Conservation (phyloP, 1,140 invertebrate species). For the fruit fly (Drosophila melanogaster) region Release_6_plus_ISO1_MT NT_033777.3:31368501-31369000, state of each 20-base stretch:
- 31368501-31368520: slow-evolving; percentile 83
- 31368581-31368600: slow-evolving; percentile 19
- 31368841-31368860: slow-evolving; percentile 80
- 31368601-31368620: slow-evolving; percentile 78
- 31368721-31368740: slow-evolving; percentile 69
- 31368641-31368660: slow-evolving; percentile 82
- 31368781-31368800: slow-evolving; percentile 69
- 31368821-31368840: slow-evolving; percentile 51
- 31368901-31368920: slow-evolving; percentile 68
- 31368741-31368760: slow-evolving; percentile 45
- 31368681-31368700: slow-evolving; percentile 53
- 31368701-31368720: slow-evolving; percentile 42
- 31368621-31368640: slow-evolving; percentile 83
- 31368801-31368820: slow-evolving; percentile 42
- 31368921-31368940: slow-evolving; percentile 65
- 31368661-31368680: slow-evolving; percentile 82
- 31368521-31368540: slow-evolving; percentile 74
- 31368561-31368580: slow-evolving; percentile 48
- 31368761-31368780: slow-evolving; percentile 63
- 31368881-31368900: slow-evolving; percentile 50
- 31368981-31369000: slow-evolving; percentile 64
- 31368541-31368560: slow-evolving; percentile 40
- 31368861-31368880: slow-evolving; percentile 67
- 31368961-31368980: slow-evolving; percentile 16
- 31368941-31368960: slow-evolving; percentile 38